A percentile compares a stretch with the other conserved stretches of the same genome.
These are phyloP conservation scores for Noturus placidus DNA, from an alignment of 2,113 vertebrate genomes.

Conservation along the genomic window DNA sequence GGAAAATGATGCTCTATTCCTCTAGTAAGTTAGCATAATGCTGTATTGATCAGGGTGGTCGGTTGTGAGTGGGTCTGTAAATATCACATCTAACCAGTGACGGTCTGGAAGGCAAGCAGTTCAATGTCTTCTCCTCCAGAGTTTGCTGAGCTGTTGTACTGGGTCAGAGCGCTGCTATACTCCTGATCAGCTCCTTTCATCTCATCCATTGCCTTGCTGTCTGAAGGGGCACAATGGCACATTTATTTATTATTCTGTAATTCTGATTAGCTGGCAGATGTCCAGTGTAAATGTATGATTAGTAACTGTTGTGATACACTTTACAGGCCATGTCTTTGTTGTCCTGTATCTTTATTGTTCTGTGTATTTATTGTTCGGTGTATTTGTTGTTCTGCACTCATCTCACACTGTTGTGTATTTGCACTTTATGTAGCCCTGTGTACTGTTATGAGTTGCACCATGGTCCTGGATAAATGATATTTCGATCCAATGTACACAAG, in stretches of 20 bases:
- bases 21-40: not conserved
- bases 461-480: not conserved
- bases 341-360: not conserved
- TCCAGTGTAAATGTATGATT: not conserved
- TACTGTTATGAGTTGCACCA: not conserved
- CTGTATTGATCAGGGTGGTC: not conserved
- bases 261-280: not conserved
- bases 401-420: not conserved
- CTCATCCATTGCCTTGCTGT: conserved; percentile 63
- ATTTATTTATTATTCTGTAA: not conserved
- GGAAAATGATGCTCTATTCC: not conserved
- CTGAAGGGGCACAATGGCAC: conserved; percentile 50
- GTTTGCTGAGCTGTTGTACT: conserved; percentile 71
- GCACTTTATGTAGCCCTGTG: not conserved
- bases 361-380: not conserved
- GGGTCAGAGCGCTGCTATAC: conserved; percentile 63
- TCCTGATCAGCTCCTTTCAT: conserved; percentile 68
- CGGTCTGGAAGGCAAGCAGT: conserved; percentile 74
- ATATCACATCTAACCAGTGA: conserved; percentile 64
- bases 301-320: not conserved
- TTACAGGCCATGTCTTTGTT: not conserved
- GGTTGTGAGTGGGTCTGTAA: not conserved
- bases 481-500: not conserved
- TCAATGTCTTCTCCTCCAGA: conserved; percentile 71
- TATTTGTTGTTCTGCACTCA: not conserved